Evolutionary conservation across 2,888 invertebrate species (phyloP).

Genomic region (Phyto melanocephala): DNA sequence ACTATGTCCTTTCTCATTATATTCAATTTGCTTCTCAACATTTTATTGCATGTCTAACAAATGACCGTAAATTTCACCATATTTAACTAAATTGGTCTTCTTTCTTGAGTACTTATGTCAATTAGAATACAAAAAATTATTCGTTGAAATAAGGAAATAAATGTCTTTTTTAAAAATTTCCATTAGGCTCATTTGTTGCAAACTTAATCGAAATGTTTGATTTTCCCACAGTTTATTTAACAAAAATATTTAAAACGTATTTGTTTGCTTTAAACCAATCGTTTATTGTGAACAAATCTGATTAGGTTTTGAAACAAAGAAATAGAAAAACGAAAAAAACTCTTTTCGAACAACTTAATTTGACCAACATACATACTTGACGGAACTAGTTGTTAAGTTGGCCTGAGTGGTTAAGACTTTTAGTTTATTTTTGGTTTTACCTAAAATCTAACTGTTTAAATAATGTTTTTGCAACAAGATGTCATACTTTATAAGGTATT

Average conservation of each 20-base stretch:
- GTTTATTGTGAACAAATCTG: slow-evolving; percentile 52
- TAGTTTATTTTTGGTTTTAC: background rate
- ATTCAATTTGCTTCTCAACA: no score
- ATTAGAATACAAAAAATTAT: no score
- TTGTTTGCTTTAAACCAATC: slow-evolving; percentile 36
- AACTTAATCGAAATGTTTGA: slow-evolving; percentile 8
- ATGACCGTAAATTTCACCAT: no score
- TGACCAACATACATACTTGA: slow-evolving; percentile 52
- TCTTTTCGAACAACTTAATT: slow-evolving; percentile 53
- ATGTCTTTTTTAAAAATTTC: background rate
- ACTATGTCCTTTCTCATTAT: no score
- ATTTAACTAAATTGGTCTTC: no score
- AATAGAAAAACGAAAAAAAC: background rate
- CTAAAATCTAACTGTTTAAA: slow-evolving; percentile 29
- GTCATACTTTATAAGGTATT: slow-evolving; percentile 60
- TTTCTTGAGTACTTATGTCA: no score
- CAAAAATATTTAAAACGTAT: background rate
- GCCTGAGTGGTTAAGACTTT: slow-evolving; percentile 9
- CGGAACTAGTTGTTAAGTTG: slow-evolving; percentile 44
- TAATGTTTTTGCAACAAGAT: slow-evolving; percentile 21
- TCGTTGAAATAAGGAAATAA: no score
- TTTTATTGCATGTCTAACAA: no score
- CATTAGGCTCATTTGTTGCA: background rate
- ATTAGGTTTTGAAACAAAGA: slow-evolving; percentile 13
- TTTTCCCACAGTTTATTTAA: slow-evolving; percentile 56